phyloP scores from a whole-genome alignment of 2,797 vertebrate genomes.

The Pampus argenteus region DNA sequence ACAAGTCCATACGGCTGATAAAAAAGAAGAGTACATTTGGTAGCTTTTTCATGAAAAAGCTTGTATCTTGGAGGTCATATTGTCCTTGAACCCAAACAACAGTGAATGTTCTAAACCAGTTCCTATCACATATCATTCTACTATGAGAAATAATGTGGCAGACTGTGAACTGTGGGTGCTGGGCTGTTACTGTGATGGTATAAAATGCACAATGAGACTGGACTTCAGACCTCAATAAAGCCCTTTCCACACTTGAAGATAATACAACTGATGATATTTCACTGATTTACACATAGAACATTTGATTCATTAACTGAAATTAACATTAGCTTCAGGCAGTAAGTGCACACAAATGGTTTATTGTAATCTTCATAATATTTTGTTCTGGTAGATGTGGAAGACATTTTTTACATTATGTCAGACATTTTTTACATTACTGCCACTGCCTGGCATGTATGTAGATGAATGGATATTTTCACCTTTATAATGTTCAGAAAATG shows the following conservation, averaged over 20 bases:
- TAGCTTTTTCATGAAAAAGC: neutral
- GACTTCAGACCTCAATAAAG: too few species aligned
- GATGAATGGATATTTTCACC: slow-evolving; percentile 21
- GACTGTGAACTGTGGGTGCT: neutral
- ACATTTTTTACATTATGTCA: slow-evolving; percentile 14
- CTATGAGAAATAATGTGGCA: neutral
- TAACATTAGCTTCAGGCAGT: neutral
- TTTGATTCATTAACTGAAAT: neutral
- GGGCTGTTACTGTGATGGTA: too few species aligned
- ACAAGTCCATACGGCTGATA: neutral
- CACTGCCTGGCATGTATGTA: slow-evolving; percentile 12
- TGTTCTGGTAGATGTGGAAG: slow-evolving; percentile 8
- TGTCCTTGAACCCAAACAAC: neutral
- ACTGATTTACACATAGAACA: neutral
- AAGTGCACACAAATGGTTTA: slow-evolving; percentile 18
- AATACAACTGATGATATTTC: neutral
- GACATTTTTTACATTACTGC: slow-evolving; percentile 13
- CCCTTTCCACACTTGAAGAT: neutral
- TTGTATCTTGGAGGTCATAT: neutral
- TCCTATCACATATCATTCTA: neutral
- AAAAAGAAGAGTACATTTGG: neutral
- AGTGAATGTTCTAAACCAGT: neutral
- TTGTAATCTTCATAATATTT: neutral
- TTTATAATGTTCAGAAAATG: slow-evolving; percentile 14
- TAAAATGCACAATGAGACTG: too few species aligned